A percentile compares a stretch with the other conserved stretches of the same genome.
These are phyloP conservation scores for Oplegnathus fasciatus DNA, from an alignment of 2,113 vertebrate genomes.

Conservation along the genomic window DNA sequence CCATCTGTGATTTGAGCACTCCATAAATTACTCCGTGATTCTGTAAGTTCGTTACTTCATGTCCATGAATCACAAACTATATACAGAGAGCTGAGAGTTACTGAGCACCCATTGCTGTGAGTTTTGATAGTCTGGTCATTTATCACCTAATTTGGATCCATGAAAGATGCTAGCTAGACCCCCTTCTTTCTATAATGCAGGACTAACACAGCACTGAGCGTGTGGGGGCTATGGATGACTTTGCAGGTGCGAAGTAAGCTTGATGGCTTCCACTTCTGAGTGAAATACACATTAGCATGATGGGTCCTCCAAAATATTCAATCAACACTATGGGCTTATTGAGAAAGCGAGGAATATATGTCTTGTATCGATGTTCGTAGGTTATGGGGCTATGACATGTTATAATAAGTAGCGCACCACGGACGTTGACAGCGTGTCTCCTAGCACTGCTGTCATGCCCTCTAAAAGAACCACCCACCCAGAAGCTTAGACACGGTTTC, in stretches of 20 bases:
- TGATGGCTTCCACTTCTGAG: background rate
- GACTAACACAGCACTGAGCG: background rate
- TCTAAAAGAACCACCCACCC: background rate
- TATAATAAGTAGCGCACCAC: background rate
- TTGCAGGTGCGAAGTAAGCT: background rate
- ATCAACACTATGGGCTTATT: background rate
- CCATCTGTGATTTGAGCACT: background rate
- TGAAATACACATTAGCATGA: background rate
- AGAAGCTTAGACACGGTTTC: background rate
- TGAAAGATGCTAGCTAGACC: background rate
- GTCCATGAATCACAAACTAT: background rate
- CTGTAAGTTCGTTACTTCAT: background rate
- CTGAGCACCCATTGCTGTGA: too few relatives aligned
- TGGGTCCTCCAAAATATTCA: background rate
- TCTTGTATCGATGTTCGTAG: background rate
- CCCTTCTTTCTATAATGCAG: background rate
- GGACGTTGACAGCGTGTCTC: background rate
- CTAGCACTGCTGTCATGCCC: background rate
- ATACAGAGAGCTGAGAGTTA: background rate
- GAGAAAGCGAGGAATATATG: background rate
- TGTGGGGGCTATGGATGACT: background rate
- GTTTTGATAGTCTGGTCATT: background rate
- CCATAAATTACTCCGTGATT: background rate
- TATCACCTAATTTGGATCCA: background rate
- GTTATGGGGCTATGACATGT: background rate